phyloP scores from a whole-genome alignment of 2,888 invertebrate genomes.

The Boloria euphrosyne region DNA sequence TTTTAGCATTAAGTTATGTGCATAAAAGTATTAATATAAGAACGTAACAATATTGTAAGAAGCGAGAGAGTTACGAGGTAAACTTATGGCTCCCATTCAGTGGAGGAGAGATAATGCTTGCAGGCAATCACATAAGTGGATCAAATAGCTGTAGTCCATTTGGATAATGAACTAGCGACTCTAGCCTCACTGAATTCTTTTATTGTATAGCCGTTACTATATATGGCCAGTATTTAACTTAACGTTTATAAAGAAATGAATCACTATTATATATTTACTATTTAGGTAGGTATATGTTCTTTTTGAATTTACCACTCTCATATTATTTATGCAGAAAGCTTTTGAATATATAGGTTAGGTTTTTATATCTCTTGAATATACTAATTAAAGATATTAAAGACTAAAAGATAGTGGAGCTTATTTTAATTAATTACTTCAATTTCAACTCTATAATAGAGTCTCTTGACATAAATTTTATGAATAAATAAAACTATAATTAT shows the following conservation, averaged over 20 bases:
- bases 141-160: constrained; percentile 82
- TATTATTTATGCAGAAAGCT: not conserved
- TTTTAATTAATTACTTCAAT: constrained; percentile 1
- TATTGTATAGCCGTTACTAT: constrained; percentile 64
- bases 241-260: constrained; percentile 26
- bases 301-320: constrained; percentile 2
- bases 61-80: constrained; percentile 76
- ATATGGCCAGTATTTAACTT: constrained; percentile 43
- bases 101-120: constrained; percentile 79
- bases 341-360: not conserved
- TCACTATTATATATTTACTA: constrained; percentile 9
- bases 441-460: not conserved
- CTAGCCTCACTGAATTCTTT: constrained; percentile 59
- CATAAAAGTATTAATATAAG: constrained; percentile 58
- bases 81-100: constrained; percentile 80
- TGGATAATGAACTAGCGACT: constrained; percentile 80
- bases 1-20: constrained; percentile 49
- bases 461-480: not conserved
- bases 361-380: not conserved
- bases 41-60: constrained; percentile 71
- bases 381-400: not conserved
- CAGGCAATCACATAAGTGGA: constrained; percentile 83
- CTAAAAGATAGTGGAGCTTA: not conserved
- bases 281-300: constrained; percentile 3
- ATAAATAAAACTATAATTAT: constrained; percentile 8